Evolutionary conservation across 2,113 vertebrate species (phyloP).

Genomic region (Zootoca vivipara): DNA sequence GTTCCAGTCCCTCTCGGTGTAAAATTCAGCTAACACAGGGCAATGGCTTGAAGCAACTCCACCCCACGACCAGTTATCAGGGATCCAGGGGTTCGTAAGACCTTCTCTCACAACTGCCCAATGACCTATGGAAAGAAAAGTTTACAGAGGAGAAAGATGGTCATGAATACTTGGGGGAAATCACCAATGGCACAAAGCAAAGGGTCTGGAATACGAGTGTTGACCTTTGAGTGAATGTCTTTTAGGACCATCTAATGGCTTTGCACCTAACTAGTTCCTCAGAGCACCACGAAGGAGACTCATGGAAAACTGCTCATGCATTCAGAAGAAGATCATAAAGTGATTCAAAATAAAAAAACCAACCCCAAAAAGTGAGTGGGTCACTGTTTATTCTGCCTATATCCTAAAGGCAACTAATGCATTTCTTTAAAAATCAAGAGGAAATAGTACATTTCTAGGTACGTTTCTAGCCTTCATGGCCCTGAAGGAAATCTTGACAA

Average conservation of each 20-base stretch:
- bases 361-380: neutral
- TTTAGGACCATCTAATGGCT: neutral
- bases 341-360: neutral
- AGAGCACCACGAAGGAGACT: neutral
- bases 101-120: conserved; percentile 90
- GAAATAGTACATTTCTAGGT: neutral
- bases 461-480: neutral
- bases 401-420: neutral
- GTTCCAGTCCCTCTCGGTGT: conserved; percentile 77
- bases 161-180: neutral
- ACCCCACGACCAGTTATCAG: conserved; percentile 97
- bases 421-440: neutral
- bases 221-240: neutral
- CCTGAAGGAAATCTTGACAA: neutral
- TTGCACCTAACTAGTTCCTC: neutral
- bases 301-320: neutral
- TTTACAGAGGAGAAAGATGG: neutral
- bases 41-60: conserved; percentile 94
- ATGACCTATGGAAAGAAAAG: conserved; percentile 77
- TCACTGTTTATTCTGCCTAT: neutral
- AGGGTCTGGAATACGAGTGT: neutral
- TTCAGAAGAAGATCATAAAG: neutral
- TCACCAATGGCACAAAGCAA: neutral
- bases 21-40: conserved; percentile 89
- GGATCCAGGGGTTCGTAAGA: conserved; percentile 96